These are phyloP conservation scores for Piaya cayana DNA, from an alignment of 2,113 vertebrate genomes.

Conservation along the genomic window DNA sequence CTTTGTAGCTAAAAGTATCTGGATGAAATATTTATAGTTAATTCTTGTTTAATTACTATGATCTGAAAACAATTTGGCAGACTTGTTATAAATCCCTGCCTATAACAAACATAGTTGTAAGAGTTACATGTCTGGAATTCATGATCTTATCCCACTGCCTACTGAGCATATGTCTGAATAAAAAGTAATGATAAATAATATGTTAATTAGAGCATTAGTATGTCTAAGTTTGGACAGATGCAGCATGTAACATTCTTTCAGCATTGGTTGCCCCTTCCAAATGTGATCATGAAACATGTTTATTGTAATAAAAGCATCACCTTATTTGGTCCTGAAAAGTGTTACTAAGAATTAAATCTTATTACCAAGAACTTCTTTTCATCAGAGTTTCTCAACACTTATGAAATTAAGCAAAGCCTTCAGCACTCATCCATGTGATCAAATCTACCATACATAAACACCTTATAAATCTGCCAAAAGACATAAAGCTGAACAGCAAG, in stretches of 20 bases:
- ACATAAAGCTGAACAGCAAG: constrained; percentile 57
- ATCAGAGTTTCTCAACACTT: constrained; percentile 56
- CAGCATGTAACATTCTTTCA: not conserved
- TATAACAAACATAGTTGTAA: not conserved
- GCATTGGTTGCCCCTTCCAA: not conserved
- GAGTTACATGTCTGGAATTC: not conserved
- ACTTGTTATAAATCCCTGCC: not conserved
- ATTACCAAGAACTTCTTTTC: constrained; percentile 27
- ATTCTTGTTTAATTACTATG: not conserved
- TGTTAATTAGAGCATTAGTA: not conserved
- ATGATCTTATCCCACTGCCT: not conserved
- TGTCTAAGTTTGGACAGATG: not conserved
- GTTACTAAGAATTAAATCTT: not conserved
- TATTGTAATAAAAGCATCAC: not conserved
- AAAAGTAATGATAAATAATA: not conserved
- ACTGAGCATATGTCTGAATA: not conserved
- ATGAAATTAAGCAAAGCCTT: constrained; percentile 65
- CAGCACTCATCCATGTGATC: constrained; percentile 58
- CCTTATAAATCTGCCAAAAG: constrained; percentile 65
- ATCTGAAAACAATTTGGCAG: not conserved
- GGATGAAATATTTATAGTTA: not conserved
- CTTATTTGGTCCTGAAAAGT: not conserved
- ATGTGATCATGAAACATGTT: not conserved
- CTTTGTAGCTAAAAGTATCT: not conserved
- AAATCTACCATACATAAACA: constrained; percentile 29